Evolutionary conservation across 2,888 invertebrate species (phyloP).

Genomic region (Melipona beecheii): DNA sequence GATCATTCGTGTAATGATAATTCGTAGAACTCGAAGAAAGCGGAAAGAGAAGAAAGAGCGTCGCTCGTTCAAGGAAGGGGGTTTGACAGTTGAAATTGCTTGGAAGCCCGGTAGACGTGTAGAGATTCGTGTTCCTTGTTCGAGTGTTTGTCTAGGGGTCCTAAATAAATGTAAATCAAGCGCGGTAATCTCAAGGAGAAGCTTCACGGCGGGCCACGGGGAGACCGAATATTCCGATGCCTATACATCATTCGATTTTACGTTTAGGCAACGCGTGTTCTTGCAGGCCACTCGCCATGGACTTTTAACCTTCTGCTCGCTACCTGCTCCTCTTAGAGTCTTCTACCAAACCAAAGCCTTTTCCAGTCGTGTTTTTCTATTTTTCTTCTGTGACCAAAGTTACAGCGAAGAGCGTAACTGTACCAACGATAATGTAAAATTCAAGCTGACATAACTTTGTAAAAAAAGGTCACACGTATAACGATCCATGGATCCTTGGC

Average conservation of each 20-base stretch:
- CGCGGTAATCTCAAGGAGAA: conserved; percentile 69
- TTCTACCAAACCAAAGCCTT: conserved; percentile 2
- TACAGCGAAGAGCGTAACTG: too few relatives aligned
- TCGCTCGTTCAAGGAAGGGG: conserved; percentile 16
- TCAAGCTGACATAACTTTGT: too few relatives aligned
- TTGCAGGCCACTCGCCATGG: neutral
- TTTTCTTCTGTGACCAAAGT: too few relatives aligned
- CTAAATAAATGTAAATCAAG: conserved; percentile 78
- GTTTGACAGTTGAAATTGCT: conserved; percentile 67
- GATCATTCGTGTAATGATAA: neutral
- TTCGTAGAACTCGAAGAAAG: conserved; percentile 34
- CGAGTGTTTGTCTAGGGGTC: conserved; percentile 73
- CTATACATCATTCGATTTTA: conserved; percentile 76
- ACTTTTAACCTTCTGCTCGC: conserved; percentile 33
- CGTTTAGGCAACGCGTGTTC: conserved; percentile 50
- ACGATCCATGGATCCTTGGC: too few relatives aligned
- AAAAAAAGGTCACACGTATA: too few relatives aligned
- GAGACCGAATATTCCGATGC: conserved; percentile 58
- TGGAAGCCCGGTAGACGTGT: conserved; percentile 71
- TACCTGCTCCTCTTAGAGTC: conserved; percentile 40
- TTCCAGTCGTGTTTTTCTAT: too few relatives aligned
- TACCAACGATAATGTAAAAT: too few relatives aligned
- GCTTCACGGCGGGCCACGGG: conserved; percentile 45
- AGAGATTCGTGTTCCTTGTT: conserved; percentile 73
- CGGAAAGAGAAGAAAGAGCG: conserved; percentile 17